Conservation (phyloP, 2,888 invertebrate genomes). For the Dryadula phaetusa region DNA sequence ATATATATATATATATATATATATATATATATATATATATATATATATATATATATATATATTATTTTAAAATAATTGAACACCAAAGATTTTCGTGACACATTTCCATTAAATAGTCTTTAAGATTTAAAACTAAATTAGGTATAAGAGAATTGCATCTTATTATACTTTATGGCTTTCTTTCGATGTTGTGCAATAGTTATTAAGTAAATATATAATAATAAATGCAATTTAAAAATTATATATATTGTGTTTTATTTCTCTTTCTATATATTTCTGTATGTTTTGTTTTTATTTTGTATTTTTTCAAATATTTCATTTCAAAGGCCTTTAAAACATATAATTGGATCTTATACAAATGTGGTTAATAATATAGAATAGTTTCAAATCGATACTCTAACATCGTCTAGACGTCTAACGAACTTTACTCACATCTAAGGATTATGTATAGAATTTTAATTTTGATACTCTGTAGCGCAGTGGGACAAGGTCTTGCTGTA, state of each 20-base stretch:
- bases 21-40: neutral
- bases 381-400: neutral
- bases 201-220: conserved; percentile 13
- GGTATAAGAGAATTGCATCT: neutral
- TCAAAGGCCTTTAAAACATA: too few relatives aligned
- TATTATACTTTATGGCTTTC: conserved; percentile 11
- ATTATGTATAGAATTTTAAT: too few relatives aligned
- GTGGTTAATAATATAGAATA: neutral
- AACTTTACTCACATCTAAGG: neutral
- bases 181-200: conserved; percentile 19
- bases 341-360: too few relatives aligned
- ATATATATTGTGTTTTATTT: conserved; percentile 4
- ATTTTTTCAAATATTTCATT: too few relatives aligned
- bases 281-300: too few relatives aligned
- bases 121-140: neutral
- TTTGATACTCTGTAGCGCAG: too few relatives aligned
- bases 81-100: neutral
- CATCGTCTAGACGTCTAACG: conserved; percentile 1
- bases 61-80: conserved; percentile 1
- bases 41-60: conserved; percentile 13
- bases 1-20: conserved; percentile 14
- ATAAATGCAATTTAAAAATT: conserved; percentile 6
- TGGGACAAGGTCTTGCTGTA: too few relatives aligned
- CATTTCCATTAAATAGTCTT: neutral
- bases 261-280: neutral